A percentile compares a stretch with the other conserved stretches of the same genome.
Evolutionary conservation across 1,140 invertebrate species (phyloP).

Genomic region (Tetranychus cinnabarinus): DNA sequence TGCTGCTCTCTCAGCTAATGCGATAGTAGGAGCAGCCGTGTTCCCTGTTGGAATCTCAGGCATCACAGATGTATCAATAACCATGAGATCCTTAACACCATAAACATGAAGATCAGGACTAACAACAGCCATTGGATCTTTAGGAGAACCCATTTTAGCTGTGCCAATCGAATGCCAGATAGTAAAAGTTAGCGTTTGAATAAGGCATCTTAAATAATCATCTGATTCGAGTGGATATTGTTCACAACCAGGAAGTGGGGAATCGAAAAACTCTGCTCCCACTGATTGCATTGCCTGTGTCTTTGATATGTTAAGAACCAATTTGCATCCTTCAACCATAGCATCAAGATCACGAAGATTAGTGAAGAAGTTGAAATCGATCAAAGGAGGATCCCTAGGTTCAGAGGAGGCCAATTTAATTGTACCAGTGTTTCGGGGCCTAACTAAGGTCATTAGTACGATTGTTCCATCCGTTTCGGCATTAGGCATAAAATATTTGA

Average conservation of each 20-base stretch:
- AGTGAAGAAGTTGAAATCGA: neutral
- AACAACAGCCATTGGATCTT: no score
- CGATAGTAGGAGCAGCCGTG: no score
- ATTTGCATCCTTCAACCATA: neutral
- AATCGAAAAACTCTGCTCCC: neutral
- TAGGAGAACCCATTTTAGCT: neutral
- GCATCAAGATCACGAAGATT: neutral
- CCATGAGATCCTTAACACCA: no score
- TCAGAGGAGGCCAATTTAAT: neutral
- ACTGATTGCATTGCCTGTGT: neutral
- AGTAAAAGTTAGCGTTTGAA: neutral
- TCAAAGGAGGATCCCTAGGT: neutral
- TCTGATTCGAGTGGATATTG: slow-evolving; percentile 14
- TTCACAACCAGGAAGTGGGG: neutral
- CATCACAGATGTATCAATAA: no score
- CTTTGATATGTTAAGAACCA: neutral
- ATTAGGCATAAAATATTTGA: neutral
- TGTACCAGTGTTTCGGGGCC: neutral
- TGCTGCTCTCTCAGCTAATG: no score
- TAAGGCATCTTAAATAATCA: neutral
- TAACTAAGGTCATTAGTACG: neutral
- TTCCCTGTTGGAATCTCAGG: no score
- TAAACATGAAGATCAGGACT: no score
- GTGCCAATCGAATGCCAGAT: neutral
- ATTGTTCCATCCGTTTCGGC: neutral